Conservation (phyloP, 2,888 invertebrate genomes). For the Pseudococcus viburni region DNA sequence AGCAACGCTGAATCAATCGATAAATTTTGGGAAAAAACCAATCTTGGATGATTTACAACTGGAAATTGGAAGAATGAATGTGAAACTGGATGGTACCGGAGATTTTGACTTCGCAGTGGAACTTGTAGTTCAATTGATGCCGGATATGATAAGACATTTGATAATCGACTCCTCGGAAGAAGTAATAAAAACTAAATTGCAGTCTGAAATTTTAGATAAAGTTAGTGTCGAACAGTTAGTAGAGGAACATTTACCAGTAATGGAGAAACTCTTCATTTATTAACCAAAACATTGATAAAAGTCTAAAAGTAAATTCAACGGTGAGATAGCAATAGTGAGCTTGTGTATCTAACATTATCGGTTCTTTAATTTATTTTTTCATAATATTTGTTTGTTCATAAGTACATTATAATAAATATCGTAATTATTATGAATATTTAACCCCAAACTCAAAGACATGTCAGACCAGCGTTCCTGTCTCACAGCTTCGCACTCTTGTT, state of each 20-base stretch:
- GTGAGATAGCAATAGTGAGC: too few species aligned
- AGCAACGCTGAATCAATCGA: constrained; percentile 80
- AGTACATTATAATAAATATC: too few species aligned
- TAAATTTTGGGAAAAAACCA: constrained; percentile 83
- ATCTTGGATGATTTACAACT: constrained; percentile 82
- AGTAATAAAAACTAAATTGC: constrained; percentile 81
- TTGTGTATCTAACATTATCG: too few species aligned
- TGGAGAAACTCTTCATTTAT: not conserved
- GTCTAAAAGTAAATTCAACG: too few species aligned
- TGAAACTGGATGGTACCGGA: constrained; percentile 84
- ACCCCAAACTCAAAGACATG: too few species aligned
- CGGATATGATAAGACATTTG: constrained; percentile 87
- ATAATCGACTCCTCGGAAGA: constrained; percentile 88
- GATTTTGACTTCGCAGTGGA: constrained; percentile 87
- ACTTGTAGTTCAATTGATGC: constrained; percentile 83
- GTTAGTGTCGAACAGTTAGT: constrained; percentile 84
- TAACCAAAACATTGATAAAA: not conserved
- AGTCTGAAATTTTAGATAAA: constrained; percentile 76
- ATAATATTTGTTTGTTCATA: too few species aligned
- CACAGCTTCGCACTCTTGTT: too few species aligned
- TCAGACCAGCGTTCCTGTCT: too few species aligned
- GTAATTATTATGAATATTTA: too few species aligned
- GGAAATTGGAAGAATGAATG: constrained; percentile 86
- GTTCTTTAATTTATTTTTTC: too few species aligned
- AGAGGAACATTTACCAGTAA: constrained; percentile 75